Base-by-base conservation (phyloP, 2,113 vertebrate species). In the Rhabdornis inornatus region DNA sequence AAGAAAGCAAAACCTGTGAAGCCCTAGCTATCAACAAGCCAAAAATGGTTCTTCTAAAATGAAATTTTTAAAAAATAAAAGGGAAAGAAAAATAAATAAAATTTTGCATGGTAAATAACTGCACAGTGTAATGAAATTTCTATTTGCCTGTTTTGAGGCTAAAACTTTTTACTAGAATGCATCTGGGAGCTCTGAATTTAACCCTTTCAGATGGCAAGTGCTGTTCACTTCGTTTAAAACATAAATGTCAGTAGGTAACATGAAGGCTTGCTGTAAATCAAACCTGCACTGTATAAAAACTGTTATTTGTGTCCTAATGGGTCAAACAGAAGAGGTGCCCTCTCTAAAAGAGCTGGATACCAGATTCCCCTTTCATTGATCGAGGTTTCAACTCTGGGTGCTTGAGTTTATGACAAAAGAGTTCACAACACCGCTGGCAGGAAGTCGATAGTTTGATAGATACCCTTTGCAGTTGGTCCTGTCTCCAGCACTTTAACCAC, bases 381-480 rank as follows among this genome's bases (percentile, higher is more conserved):
- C 96, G 97, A 97, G 96, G 96, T 98, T 96, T 94, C 92, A 90
- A 97, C 97, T 97, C 96, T 95, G 95, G 97, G 94, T 98, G 97
- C 98, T 98, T 97, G 96, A 98, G 97, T 98, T 98, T 98, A 98
- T 98, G 99, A 99, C 98, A 98, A 98, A 98, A 98, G 98, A 98
- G 98, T 98, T 99, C 98, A 98, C 97, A 97, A 96, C 97, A 97
- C 91, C 6, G 79, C 98, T 98, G 98, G 98, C 98, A 98, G 98
- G 98, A 98, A 98, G 98, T 98, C 98, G 83, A 98, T 98, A 98
- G 96, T 86, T 97, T 98, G 98, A 98, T 98, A 97, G 98, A 98
- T 98, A 98, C 98, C 98, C 98, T 97, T 92, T 95, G 97, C 97
- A 97, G 97, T 95, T 97, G 97, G 97, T 98, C 97, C 97, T 98